A percentile compares a stretch with the other conserved stretches of the same genome.
phyloP scores from a whole-genome alignment of 1,140 invertebrate genomes.

The Trissolcus basalis region DNA sequence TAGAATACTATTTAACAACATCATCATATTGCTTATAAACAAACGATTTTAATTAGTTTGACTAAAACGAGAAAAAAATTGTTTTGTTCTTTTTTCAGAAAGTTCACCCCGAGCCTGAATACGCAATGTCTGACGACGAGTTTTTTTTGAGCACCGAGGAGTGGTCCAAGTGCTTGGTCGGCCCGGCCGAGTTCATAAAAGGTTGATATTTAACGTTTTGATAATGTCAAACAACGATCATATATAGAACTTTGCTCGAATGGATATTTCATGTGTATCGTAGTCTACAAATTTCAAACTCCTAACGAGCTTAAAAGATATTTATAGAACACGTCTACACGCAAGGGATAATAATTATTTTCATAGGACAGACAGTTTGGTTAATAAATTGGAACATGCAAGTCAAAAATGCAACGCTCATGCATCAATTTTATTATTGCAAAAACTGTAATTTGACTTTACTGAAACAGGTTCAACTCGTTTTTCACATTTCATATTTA shows the following conservation, averaged over 20 bases:
- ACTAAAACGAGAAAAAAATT: no score
- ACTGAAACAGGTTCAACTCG: no score
- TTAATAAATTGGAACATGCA: conserved; percentile 23
- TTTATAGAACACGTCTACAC: conserved; percentile 5
- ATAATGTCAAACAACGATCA: neutral
- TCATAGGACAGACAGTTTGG: conserved; percentile 22
- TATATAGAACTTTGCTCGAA: neutral
- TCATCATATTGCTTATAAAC: no score
- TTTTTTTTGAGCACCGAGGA: conserved; percentile 24
- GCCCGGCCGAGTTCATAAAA: conserved; percentile 37
- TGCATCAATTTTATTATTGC: conserved; percentile 5
- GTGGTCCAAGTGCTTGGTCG: conserved; percentile 22
- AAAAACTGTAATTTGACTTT: neutral
- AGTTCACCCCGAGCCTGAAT: neutral
- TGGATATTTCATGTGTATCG: neutral
- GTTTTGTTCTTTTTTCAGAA: neutral
- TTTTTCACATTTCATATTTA: neutral
- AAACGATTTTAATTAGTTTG: neutral
- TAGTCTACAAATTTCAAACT: neutral
- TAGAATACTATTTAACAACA: no score
- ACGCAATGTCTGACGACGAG: conserved; percentile 4
- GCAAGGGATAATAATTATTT: conserved; percentile 25
- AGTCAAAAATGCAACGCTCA: neutral
- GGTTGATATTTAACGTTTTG: conserved; percentile 7
- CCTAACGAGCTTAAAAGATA: conserved; percentile 1